Conservation (phyloP, 2,113 vertebrate genomes). For the Marmota flaviventris region DNA sequence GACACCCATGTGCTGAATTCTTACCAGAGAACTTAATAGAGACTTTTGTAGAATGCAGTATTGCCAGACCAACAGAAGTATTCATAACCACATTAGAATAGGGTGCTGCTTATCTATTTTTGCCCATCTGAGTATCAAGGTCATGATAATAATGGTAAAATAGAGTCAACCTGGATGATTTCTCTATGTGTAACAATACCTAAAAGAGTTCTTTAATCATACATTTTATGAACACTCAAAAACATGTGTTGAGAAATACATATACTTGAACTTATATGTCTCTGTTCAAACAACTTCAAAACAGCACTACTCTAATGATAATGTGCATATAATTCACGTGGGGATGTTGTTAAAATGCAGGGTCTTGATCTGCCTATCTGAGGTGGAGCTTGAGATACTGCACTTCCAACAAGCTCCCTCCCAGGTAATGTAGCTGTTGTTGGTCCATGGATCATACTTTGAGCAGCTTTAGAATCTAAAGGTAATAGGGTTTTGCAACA, state of each 20-base stretch:
- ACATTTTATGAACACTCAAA: not conserved
- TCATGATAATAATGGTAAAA: not conserved
- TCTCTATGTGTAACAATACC: not conserved
- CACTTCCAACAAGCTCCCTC: not conserved
- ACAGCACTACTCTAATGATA: rapidly evolving
- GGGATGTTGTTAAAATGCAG: not conserved
- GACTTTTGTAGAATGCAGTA: not conserved
- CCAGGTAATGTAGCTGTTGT: not conserved
- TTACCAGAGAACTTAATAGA: not conserved
- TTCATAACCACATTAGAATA: not conserved
- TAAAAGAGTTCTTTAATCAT: not conserved
- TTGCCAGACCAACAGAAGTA: not conserved
- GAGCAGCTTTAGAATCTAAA: not conserved
- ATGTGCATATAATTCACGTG: rapidly evolving
- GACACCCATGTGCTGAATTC: not conserved
- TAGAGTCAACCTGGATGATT: not conserved
- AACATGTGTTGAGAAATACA: not conserved
- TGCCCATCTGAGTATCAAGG: not conserved
- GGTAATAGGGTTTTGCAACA: not conserved
- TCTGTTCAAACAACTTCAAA: not conserved
- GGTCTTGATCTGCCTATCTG: not conserved
- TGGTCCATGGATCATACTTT: not conserved
- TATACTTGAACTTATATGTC: not conserved
- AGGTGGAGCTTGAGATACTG: not conserved
- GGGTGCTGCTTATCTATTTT: not conserved